Evolutionary conservation across 2,797 vertebrate genomes (phyloP).

Genomic region (Coccyzus lansbergi): DNA sequence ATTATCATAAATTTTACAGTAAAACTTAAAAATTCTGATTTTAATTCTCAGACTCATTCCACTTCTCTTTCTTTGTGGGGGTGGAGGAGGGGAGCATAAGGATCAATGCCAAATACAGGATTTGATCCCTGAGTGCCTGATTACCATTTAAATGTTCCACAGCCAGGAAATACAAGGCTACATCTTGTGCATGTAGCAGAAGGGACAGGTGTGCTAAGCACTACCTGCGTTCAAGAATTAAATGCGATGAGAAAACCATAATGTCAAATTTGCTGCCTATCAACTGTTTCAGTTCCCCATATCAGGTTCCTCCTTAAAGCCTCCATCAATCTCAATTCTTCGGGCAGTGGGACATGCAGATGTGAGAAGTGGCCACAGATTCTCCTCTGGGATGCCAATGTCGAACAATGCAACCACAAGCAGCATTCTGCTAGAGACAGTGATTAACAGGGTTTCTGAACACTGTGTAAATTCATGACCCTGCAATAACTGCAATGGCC

Average conservation of each 20-base stretch:
- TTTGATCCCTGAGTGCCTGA: not conserved
- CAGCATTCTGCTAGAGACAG: not conserved
- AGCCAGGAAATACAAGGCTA: not conserved
- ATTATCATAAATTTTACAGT: not conserved
- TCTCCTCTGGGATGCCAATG: not conserved
- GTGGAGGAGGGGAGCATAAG: too few species aligned
- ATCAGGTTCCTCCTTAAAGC: not conserved
- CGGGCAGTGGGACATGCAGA: not conserved
- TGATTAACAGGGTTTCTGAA: not conserved
- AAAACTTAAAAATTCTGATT: not conserved
- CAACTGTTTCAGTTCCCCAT: not conserved
- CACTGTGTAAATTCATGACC: not conserved
- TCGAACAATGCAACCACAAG: not conserved
- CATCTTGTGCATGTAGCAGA: not conserved
- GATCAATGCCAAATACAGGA: not conserved
- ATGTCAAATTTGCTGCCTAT: not conserved
- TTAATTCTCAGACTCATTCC: not conserved
- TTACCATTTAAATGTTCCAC: not conserved
- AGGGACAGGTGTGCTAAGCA: not conserved
- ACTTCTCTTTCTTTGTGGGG: not conserved
- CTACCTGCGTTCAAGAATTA: not conserved
- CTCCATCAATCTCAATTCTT: not conserved
- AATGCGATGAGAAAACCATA: rapidly evolving
- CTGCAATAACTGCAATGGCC: not conserved
- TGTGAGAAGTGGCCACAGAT: not conserved